Percentiles rank a stretch among this genome's conserved stretches.
Conservation (phyloP, 2,888 invertebrate genomes). For the Halictus quadricinctus region DNA sequence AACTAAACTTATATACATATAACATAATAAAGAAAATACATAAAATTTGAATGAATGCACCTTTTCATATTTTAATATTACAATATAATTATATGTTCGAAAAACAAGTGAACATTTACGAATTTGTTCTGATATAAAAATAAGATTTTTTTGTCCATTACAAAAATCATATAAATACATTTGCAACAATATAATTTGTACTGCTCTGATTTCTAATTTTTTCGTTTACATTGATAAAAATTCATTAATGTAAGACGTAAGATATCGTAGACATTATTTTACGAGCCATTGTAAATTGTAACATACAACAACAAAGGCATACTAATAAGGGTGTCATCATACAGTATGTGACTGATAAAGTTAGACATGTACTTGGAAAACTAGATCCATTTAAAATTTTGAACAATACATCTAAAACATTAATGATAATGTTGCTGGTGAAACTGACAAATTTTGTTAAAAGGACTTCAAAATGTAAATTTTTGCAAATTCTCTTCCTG, state of each 20-base stretch:
- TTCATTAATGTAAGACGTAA: neutral
- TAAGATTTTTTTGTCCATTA: neutral
- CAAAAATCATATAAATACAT: too few species aligned
- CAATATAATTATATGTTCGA: neutral
- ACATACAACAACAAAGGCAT: neutral
- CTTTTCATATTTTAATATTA: neutral
- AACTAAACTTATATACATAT: neutral
- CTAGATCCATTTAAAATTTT: too few species aligned
- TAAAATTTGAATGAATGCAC: neutral
- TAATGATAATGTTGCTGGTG: neutral
- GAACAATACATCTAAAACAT: neutral
- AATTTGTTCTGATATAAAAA: neutral
- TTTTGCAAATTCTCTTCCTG: neutral
- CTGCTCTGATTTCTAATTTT: too few species aligned
- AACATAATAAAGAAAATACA: neutral
- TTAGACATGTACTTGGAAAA: too few species aligned
- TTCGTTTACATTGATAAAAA: neutral
- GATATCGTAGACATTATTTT: neutral
- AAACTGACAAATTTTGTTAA: neutral
- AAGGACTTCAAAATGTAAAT: too few species aligned
- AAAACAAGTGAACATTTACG: neutral
- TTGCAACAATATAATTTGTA: too few species aligned
- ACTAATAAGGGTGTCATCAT: too few species aligned
- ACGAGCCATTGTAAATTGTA: neutral
- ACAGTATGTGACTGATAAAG: too few species aligned